Base-by-base conservation (phyloP, 2,797 vertebrate genomes). In the Helicolenus hilgendorfi region DNA sequence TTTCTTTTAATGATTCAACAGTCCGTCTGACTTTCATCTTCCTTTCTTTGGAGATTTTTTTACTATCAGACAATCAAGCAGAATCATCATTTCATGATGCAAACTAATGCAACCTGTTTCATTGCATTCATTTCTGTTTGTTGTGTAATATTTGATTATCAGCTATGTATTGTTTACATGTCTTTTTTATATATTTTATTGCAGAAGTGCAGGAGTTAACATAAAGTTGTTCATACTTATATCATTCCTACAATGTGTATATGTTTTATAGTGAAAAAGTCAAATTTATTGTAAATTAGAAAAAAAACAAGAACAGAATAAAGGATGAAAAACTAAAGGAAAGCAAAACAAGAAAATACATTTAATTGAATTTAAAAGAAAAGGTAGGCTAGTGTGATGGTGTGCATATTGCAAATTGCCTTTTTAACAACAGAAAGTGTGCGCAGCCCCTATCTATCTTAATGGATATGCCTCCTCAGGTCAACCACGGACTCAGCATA, bases 391-490 rank as follows among this genome's bases (percentile, higher is more conserved):
- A 49, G 18, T 49, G 45, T 49, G 45, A 49, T 49, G 18, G 45
- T 49, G 45, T 20, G 15, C 45, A 49, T 49, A 26, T 49, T 75
- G 45, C 81, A 85, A 79, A 81, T 72, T 80, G 49, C 53, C 38
- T 79, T 76, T 83, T 74, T 80, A 81, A 83, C 7, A 15, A 33
- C 36, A 72, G 65, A 55, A 89, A 89, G 70, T 69, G 10, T 72
- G 65, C 7, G n/a, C 33, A 53, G 59, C n/a, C 7, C 4, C 38
- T 62, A 60, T 89, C 64, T 53, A 1, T 84, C 79, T 80, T 72
- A 89, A 83, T 84, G 77, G 64, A 75, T 68, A 63, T 69, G 77
- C 79, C 74, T 85, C 58, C 53, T 77, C 27, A 59, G 26, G 79
- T 89, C 83, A 58, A 24, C 31, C 27, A 75, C 27, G 5, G 64